These are phyloP conservation scores for Heterocephalus glaber DNA, from an alignment of 2,113 vertebrate species.

Conservation along the genomic window DNA sequence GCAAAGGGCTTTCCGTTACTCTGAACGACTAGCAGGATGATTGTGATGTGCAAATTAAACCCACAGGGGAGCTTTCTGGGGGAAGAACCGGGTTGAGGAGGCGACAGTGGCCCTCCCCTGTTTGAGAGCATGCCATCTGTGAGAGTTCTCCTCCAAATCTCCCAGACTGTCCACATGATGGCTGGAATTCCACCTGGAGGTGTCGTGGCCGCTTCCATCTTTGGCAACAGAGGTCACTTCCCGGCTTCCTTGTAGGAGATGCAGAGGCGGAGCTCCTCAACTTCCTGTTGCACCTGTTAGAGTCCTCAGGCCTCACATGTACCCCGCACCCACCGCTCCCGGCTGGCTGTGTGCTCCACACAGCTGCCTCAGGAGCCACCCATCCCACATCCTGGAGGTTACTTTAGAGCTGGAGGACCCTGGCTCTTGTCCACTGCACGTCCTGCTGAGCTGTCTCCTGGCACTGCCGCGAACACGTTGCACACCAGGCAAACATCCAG, in stretches of 20 bases:
- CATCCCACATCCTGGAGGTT: accelerated
- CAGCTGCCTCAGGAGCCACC: neutral
- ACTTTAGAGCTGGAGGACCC: accelerated
- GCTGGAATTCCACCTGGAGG: neutral
- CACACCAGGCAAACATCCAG: accelerated
- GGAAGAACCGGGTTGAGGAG: neutral
- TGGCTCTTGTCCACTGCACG: accelerated
- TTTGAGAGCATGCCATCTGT: neutral
- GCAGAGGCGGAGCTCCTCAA: neutral
- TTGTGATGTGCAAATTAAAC: accelerated
- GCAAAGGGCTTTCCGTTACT: neutral
- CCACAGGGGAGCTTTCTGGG: neutral
- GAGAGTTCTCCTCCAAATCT: neutral
- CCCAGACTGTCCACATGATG: neutral
- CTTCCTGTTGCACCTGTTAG: accelerated
- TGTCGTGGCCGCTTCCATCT: neutral
- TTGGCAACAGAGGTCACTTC: accelerated
- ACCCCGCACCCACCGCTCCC: accelerated
- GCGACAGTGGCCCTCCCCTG: neutral
- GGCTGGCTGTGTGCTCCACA: accelerated
- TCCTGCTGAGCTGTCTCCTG: accelerated
- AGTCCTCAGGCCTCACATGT: accelerated
- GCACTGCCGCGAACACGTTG: neutral
- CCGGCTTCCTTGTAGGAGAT: neutral
- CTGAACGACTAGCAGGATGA: too few relatives aligned